These are phyloP conservation scores for Lasioglossum villosulum DNA, from an alignment of 2,888 invertebrate genomes.

Conservation along the genomic window DNA sequence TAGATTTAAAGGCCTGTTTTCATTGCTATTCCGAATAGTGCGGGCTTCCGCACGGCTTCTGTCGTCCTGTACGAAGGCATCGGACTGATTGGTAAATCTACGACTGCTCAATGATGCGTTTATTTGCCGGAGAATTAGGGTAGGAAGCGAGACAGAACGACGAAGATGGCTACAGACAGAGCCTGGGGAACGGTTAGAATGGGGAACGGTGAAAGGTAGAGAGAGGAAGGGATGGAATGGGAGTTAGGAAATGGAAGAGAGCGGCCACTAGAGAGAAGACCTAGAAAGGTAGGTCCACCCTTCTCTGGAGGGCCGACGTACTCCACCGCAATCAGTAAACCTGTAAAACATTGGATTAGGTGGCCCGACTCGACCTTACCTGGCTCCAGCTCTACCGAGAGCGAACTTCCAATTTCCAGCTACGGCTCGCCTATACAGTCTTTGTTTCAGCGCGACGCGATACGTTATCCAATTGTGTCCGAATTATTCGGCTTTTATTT, in stretches of 20 bases:
- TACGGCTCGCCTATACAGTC: constrained; percentile 53
- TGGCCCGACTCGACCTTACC: constrained; percentile 73
- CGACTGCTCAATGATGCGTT: constrained; percentile 79
- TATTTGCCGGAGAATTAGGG: constrained; percentile 78
- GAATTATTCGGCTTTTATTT: constrained; percentile 68
- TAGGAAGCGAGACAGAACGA: constrained; percentile 63
- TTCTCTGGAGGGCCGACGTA: constrained; percentile 51
- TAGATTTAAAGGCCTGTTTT: constrained; percentile 70
- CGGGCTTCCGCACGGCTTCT: constrained; percentile 76
- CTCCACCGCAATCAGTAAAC: constrained; percentile 79
- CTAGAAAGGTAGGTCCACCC: constrained; percentile 43
- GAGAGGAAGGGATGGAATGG: neutral
- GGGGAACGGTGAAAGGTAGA: neutral
- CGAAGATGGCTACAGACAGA: constrained; percentile 33
- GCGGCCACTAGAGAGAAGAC: constrained; percentile 20
- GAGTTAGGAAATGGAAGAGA: constrained; percentile 35
- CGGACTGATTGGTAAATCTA: constrained; percentile 78
- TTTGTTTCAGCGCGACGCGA: constrained; percentile 60
- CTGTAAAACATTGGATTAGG: constrained; percentile 81
- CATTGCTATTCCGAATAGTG: constrained; percentile 77
- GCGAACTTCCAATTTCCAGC: constrained; percentile 70
- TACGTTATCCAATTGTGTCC: constrained; percentile 69
- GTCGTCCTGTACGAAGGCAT: constrained; percentile 69
- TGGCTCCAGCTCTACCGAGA: constrained; percentile 44
- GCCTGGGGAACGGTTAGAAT: constrained; percentile 19